Evolutionary conservation across 2,888 invertebrate species (phyloP), one percentile per base, ranked within the genome.

Genomic region (Pasiphila rectangulata): DNA sequence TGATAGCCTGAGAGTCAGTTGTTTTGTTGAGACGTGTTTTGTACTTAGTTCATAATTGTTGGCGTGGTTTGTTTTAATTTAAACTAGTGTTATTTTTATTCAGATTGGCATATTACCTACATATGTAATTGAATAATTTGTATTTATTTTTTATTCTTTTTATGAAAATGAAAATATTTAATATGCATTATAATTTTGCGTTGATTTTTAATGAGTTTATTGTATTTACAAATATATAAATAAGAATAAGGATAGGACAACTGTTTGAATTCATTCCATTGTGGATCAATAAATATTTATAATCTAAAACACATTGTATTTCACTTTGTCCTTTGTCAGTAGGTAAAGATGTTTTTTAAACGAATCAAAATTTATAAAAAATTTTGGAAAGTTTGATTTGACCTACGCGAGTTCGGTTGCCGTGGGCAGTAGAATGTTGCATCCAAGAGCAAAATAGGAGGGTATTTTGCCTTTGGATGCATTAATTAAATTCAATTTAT

Each of bases 31-130:
- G 57, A 53, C 42, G 44, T n/a, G n/a, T 75, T 77, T 76, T 78
- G 75, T 81, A 80, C 79, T 81, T 82, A 80, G 72, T 78, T 74
- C 67, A 65, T 66, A 67, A 64, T 75, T 75, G 68, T 68, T 72
- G 64, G 68, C 63, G 66, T 61, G 64, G 64, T 67, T 64, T 70
- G 72, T 75, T 72, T 72, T 61, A 72, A 59, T 57, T 15, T 40
- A 50, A 57, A 59, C 51, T 27, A 17, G 9, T 3, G 10, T 47
- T 61, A 63, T 41, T 51, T 63, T 25, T 17, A 23, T 39, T 20
- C 29, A 29, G 29, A 15, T 44, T 43, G 24, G 42, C 43, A 45
- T 49, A 61, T 57, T 61, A 44, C 19, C 19, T 20, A 2, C n/a
- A 12, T 20, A 20, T 41, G n/a, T 19, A 15, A 30, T 27, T 20